Conservation (phyloP, 2,113 vertebrate species). For the Muscicapa adusta region DNA sequence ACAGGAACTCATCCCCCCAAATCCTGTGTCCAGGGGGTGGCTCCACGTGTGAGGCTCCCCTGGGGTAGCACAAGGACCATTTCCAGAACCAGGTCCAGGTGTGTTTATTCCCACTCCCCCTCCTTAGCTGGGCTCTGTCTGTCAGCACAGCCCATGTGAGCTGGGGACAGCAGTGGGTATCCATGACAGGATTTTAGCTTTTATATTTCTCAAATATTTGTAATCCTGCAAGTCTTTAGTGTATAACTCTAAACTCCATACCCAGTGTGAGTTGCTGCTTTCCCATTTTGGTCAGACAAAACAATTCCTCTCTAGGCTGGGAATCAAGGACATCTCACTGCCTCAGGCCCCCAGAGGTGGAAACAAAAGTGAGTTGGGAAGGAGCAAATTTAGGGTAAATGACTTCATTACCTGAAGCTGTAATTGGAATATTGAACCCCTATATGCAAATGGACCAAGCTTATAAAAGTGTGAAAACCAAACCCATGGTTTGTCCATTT, state of each 20-base stretch:
- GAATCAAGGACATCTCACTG: background rate
- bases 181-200: background rate
- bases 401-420: background rate
- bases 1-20: background rate
- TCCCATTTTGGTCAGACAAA: background rate
- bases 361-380: background rate
- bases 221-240: background rate
- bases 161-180: background rate
- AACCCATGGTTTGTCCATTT: no score
- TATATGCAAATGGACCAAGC: background rate
- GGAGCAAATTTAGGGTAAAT: background rate
- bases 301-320: background rate
- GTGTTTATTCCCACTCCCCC: background rate
- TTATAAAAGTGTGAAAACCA: background rate
- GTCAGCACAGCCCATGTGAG: background rate
- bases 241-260: rapidly evolving
- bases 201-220: background rate
- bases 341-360: rapidly evolving
- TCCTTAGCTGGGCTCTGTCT: background rate
- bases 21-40: rapidly evolving
- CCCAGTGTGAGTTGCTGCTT: background rate
- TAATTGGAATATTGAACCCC: background rate
- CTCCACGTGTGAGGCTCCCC: background rate
- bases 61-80: background rate
- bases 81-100: background rate